phyloP scores from a whole-genome alignment of 2,113 vertebrate genomes.

The Stigmatopora argus region DNA sequence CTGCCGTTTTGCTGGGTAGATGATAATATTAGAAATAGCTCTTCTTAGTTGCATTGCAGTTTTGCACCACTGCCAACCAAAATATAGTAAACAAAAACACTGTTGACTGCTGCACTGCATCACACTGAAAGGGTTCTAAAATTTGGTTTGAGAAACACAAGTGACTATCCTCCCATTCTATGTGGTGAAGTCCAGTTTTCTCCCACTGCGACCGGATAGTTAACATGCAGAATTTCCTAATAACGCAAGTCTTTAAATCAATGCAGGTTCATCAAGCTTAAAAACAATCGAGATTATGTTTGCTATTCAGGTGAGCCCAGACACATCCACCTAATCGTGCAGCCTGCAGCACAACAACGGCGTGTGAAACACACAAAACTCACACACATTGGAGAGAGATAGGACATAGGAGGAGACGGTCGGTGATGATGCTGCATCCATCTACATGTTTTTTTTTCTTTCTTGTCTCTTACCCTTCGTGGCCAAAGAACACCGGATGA shows the following conservation, averaged over 20 bases:
- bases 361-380: conserved; percentile 31
- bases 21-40: neutral
- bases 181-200: neutral
- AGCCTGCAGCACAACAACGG: conserved; percentile 32
- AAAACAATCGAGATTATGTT: neutral
- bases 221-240: neutral
- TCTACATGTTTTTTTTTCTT: neutral
- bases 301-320: conserved; percentile 10
- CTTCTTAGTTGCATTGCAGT: neutral
- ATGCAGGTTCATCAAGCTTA: neutral
- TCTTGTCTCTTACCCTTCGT: conserved; percentile 64
- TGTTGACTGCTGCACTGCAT: conserved; percentile 1
- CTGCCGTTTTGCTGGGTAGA: neutral
- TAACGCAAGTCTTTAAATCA: neutral
- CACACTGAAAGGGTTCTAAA: neutral
- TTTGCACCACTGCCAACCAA: neutral
- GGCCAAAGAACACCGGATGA: conserved; percentile 61
- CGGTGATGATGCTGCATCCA: conserved; percentile 12
- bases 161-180: neutral
- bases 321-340: conserved; percentile 22
- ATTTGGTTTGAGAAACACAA: neutral
- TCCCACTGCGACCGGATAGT: neutral
- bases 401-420: conserved; percentile 11
- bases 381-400: neutral
- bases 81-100: neutral